Conservation (phyloP, 1,140 invertebrate genomes). For the Drosophila equinoxialis region DNA sequence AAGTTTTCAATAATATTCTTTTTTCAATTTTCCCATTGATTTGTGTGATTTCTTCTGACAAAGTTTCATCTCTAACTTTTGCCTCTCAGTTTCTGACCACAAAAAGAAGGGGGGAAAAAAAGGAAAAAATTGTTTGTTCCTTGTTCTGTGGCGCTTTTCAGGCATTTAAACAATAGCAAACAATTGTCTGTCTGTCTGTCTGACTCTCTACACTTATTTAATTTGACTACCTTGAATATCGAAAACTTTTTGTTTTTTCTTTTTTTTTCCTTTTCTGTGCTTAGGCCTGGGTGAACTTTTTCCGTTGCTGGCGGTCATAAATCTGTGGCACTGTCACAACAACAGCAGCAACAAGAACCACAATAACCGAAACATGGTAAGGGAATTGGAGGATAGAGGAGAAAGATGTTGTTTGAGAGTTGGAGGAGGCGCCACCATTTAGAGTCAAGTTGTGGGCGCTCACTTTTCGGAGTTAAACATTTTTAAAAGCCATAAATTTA, state of each 20-base stretch:
- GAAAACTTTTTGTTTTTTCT: conserved; percentile 47
- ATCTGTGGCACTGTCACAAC: conserved; percentile 47
- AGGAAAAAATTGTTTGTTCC: background rate
- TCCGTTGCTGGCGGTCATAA: conserved; percentile 39
- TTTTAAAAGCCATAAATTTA: conserved; percentile 74
- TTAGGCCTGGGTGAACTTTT: conserved; percentile 13
- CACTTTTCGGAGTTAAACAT: conserved; percentile 55
- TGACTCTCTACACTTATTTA: conserved; percentile 50
- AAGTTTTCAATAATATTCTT: too few species aligned
- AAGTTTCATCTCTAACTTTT: conserved; percentile 14
- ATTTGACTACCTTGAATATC: conserved; percentile 61
- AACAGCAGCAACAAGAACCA: conserved; percentile 26
- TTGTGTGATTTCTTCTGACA: background rate
- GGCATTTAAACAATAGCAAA: conserved; percentile 22
- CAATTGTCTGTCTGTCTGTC: conserved; percentile 46
- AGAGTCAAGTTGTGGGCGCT: conserved; percentile 33
- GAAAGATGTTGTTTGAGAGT: too few species aligned
- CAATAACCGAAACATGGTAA: conserved; percentile 32
- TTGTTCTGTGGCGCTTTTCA: background rate
- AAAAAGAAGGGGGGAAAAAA: background rate
- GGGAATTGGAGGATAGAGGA: background rate
- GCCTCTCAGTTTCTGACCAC: background rate
- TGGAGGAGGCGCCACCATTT: conserved; percentile 8
- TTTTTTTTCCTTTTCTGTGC: conserved; percentile 17
- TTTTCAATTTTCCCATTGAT: background rate